phyloP scores from a whole-genome alignment of 2,113 vertebrate species.

The Pimephales promelas region DNA sequence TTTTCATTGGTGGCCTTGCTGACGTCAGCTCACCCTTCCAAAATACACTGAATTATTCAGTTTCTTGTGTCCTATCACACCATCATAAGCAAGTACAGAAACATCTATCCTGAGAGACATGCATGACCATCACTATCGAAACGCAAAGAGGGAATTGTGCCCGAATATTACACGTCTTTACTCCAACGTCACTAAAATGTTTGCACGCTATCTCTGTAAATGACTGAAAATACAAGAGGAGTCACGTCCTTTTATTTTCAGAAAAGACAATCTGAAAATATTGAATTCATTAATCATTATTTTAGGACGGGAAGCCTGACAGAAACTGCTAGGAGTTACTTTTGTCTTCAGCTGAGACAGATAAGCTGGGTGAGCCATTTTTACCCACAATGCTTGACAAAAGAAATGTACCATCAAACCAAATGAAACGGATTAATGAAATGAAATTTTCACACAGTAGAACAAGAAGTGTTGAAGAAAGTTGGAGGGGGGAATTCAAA shows the following conservation, averaged over 20 bases:
- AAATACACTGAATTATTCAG: constrained; percentile 45
- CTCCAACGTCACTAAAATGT: not conserved
- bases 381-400: constrained; percentile 31
- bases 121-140: not conserved
- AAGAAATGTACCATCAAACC: constrained; percentile 32
- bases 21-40: constrained; percentile 9
- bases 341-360: constrained; percentile 13
- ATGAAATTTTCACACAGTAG: constrained; percentile 32
- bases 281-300: constrained; percentile 17
- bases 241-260: not conserved
- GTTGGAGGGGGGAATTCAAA: not conserved
- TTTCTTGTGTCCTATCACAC: not conserved
- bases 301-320: not conserved
- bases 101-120: constrained; percentile 4
- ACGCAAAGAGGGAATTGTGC: not conserved
- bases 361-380: constrained; percentile 31
- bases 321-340: not conserved
- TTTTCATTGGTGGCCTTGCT: not conserved
- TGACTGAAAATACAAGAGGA: not conserved
- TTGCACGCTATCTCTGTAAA: not conserved
- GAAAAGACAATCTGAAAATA: not conserved
- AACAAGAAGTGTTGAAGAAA: constrained; percentile 22
- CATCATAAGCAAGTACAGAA: not conserved
- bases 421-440: constrained; percentile 36
- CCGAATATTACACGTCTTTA: not conserved